phyloP scores from a whole-genome alignment of 1,140 invertebrate genomes.

The Arion vulgaris region DNA sequence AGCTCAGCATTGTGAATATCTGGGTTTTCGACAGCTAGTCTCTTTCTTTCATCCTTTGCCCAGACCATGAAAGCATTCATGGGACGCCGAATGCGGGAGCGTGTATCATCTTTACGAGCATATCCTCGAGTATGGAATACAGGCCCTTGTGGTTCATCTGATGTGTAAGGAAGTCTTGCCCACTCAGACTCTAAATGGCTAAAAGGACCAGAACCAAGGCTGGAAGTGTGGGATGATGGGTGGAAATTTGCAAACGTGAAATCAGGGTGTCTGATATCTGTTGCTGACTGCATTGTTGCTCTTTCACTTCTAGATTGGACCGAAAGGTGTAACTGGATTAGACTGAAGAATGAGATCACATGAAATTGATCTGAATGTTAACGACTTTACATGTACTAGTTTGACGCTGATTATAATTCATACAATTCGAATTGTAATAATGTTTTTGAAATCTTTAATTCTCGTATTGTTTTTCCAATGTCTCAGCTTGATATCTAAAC shows the following conservation, averaged over 20 bases:
- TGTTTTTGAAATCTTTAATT: background rate
- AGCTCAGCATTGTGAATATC: conserved; percentile 99
- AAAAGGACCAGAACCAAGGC: background rate
- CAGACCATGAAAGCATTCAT: conserved; percentile 74
- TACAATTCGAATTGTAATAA: background rate
- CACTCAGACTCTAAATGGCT: background rate
- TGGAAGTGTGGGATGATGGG: background rate
- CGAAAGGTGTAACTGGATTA: background rate
- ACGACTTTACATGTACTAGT: background rate
- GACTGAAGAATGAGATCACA: background rate
- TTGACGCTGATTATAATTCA: background rate
- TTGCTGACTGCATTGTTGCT: background rate
- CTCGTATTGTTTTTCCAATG: background rate
- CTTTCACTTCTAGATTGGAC: background rate
- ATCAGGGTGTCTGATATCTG: background rate
- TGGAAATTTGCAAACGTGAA: background rate
- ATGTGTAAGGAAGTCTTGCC: background rate
- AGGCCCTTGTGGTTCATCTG: background rate
- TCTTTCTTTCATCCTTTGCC: conserved; percentile 88
- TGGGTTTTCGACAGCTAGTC: conserved; percentile 97
- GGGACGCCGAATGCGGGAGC: conserved; percentile 48
- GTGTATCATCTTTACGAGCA: background rate
- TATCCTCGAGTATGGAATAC: background rate
- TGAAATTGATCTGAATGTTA: background rate
- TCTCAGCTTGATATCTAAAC: too few species aligned